Base-by-base conservation (phyloP, 2,888 invertebrate genomes). In the Crioceris asparagi region DNA sequence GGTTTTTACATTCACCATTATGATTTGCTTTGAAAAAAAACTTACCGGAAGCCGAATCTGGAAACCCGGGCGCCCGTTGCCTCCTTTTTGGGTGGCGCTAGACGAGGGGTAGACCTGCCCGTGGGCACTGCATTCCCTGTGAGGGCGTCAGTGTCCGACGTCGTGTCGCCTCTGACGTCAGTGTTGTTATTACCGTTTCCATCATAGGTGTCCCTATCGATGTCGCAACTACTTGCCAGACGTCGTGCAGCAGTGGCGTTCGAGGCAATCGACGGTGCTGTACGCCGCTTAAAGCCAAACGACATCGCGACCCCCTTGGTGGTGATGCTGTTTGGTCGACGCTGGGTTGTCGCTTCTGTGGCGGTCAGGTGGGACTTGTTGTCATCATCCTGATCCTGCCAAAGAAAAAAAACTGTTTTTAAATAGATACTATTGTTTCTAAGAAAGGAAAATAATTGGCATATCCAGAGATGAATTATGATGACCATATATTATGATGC, bases 271-370 rank as follows among this genome's bases (percentile, higher is more conserved):
- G 63, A 65, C 36, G 63, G 71, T 33, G 71, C 71, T 23, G 66
- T 57, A 29, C 80, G 75, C 41, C 81, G 74, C 34, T 82, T 79
- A 66, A 87, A 87, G 32, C 87, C 87, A 62, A 87, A 87, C 29
- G 86, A 85, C 58, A 83, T 85, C 39, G 85, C 79, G 45, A 84
- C 80, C 34, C 86, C 86, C 45, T 77, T 73, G 41, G 73, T 74
- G n/a, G 39, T 11, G n/a, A 26, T n/a, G n/a, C n/a, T n/a, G n/a
- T n/a, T n/a, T n/a, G n/a, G n/a, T n/a, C n/a, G n/a, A n/a, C n/a
- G n/a, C n/a, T n/a, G n/a, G 12, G 3, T 14, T 12, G 4, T 12
- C 27, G 27, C 27, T 15, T 45, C 77, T 72, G 41, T 72, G 74
- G 41, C 27, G 32, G 15, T 34, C 34, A 39, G 38, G 39, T 46